These are phyloP conservation scores for Melanotaenia nigrans DNA, from an alignment of 2,797 vertebrate species.

Conservation along the genomic window DNA sequence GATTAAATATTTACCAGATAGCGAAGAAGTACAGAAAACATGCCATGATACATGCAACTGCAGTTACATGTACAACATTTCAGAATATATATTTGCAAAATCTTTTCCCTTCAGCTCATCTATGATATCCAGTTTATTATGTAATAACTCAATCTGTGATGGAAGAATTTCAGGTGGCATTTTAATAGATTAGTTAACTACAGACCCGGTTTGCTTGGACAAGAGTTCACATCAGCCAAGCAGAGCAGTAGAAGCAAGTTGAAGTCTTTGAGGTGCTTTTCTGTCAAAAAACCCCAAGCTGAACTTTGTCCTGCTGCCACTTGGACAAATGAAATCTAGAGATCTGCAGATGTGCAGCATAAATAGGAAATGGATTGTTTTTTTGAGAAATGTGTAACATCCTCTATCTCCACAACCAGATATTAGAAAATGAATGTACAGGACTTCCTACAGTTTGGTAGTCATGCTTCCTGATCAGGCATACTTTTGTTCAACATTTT, in stretches of 20 bases:
- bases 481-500: constrained; percentile 29
- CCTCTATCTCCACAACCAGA: constrained; percentile 24
- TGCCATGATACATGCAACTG: neutral
- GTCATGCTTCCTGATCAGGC: constrained; percentile 42
- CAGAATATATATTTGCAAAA: neutral
- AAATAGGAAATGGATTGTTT: constrained; percentile 38
- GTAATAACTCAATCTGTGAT: neutral
- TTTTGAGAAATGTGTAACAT: constrained; percentile 25
- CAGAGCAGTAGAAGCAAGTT: neutral
- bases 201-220: neutral
- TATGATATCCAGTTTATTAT: neutral
- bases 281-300: constrained; percentile 16
- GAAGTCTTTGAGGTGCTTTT: neutral
- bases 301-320: neutral
- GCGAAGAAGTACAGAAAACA: constrained; percentile 8
- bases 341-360: constrained; percentile 21
- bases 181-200: neutral
- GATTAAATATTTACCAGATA: neutral
- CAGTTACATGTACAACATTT: neutral
- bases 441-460: constrained; percentile 8
- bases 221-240: constrained; percentile 2
- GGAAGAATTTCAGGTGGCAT: neutral
- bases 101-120: too few species aligned
- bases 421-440: constrained; percentile 31
- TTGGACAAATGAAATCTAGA: constrained; percentile 27